Base-by-base conservation (phyloP, 2,797 vertebrate genomes). In the Poecilia wingei region DNA sequence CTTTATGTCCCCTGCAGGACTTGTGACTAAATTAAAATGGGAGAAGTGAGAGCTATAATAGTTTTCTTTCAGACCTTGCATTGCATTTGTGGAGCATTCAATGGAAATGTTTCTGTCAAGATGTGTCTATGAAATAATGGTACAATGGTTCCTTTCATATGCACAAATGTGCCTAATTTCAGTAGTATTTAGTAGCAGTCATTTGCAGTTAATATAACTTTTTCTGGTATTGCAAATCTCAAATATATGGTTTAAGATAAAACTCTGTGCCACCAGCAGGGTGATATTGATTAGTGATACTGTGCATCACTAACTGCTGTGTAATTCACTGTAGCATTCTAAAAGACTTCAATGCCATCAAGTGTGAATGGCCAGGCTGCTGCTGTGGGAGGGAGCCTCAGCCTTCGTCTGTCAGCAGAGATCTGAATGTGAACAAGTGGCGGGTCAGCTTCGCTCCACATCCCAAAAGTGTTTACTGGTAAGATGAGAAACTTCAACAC, bases 401-500 rank as follows among this genome's bases (percentile, higher is more conserved):
- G 79, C 96, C 96, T 0, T 99, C 98, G 0, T 81, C 95, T 49
- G 79, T 90, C 3, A 97, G 97, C 77, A 85, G 25, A 57, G 79
- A 91, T 53, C 94, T 99, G 46, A 80, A 91, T 0, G 85, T 96
- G 55, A 94, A 94, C 68, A 94, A 71, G 45, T 99, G 98, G 98
- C 90, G 84, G 0, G 96, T 99, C 76, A 89, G 83, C 74, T 97
- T 97, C 0, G 98, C 98, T 25, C 91, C 97, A 3, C 96, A 97
- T 85, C 97, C 97, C 0, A 95, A 95, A 88, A 97, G 98, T 86
- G 95, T 99, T 64, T 97, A 95, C 78, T 99, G 98, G 98, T 99
- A 94, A 94, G 91, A 3, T 9, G 68, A 43, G 33, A 79, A 51
- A 73, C 5, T 10, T 5, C 14, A 49, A 16, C 25, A 5, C 22